Base-by-base conservation (phyloP, 2,797 vertebrate species). In the Discoglossus pictus region DNA sequence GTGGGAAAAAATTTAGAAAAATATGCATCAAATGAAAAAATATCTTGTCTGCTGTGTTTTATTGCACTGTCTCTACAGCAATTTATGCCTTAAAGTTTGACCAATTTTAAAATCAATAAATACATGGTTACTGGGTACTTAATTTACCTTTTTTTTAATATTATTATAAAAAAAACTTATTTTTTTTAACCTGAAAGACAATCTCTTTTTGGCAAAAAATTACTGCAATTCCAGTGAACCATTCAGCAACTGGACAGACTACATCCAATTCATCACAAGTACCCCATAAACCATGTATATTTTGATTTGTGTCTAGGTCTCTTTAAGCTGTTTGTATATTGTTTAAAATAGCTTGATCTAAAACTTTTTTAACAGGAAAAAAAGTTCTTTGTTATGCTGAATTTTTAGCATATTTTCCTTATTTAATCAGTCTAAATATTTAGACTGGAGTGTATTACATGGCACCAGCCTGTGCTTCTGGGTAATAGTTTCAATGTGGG, bases 31-130 rank as follows among this genome's bases (percentile, higher is more conserved):
- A 72, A 63, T 65, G 51, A 73, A 74, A 72, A 31, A 31, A 31
- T 62, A 75, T 80, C 75, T 77, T 79, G 78, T 76, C 79, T 84
- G 76, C 75, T 75, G 39, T 38, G 6, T 17, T 46, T 67, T 73
- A 84, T 94, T 94, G 93, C 94, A 95, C 94, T 96, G 94, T 94
- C 89, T 87, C 88, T 85, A 85, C 87, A 91, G 86, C 91, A 85
- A 74, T 73, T 55, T 77, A 65, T 83, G 86, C 84, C 68, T 83
- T 84, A 88, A 82, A 86, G 83, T 85, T 85, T 73, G 74, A 81
- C 86, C 87, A 90, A 88, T 86, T 31, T 8, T 31, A 8, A 4
- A 8, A 31, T 31, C 27, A 31, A 4, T 31, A 8, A 4, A 4
- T 31, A 31, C 27, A 4, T 31, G 8, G 27, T 31, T 31, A 31